Conservation (phyloP, 2,113 vertebrate species). For the Microtus richardsoni region DNA sequence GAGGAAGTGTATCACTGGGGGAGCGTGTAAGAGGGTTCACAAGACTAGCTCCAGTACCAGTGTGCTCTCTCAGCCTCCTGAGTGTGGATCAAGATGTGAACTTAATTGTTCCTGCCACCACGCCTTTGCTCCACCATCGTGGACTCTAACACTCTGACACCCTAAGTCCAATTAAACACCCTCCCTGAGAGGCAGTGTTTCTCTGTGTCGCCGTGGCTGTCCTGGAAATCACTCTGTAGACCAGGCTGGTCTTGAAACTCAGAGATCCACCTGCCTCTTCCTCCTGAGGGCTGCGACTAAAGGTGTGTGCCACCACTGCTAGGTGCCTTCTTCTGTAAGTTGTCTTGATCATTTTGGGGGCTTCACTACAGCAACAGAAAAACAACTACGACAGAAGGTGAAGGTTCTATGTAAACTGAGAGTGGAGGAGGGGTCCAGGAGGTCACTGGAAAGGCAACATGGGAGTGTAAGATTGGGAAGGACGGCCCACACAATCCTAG, state of each 20-base stretch:
- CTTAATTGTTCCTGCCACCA: neutral
- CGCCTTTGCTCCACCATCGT: neutral
- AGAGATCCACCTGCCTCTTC: neutral
- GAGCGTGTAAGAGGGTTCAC: neutral
- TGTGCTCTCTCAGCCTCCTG: neutral
- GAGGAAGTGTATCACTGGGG: neutral
- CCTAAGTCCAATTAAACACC: neutral
- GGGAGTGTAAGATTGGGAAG: neutral
- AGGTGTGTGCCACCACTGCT: neutral
- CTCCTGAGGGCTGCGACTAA: neutral
- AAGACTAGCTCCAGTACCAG: neutral
- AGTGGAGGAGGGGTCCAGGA: neutral
- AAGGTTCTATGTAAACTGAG: neutral
- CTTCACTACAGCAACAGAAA: neutral
- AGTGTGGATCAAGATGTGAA: no score
- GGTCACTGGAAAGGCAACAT: neutral
- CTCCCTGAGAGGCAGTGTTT: neutral
- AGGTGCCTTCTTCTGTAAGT: neutral
- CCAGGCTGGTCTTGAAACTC: neutral
- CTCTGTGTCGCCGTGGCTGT: neutral
- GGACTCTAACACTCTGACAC: no score
- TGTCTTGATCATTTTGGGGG: neutral
- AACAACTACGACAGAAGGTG: neutral
- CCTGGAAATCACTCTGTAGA: neutral
- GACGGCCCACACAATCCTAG: no score